Percentiles rank a stretch among this genome's conserved stretches.
Evolutionary conservation across 2,113 vertebrate genomes (phyloP).

Genomic region (Tychaedon coryphoeus): DNA sequence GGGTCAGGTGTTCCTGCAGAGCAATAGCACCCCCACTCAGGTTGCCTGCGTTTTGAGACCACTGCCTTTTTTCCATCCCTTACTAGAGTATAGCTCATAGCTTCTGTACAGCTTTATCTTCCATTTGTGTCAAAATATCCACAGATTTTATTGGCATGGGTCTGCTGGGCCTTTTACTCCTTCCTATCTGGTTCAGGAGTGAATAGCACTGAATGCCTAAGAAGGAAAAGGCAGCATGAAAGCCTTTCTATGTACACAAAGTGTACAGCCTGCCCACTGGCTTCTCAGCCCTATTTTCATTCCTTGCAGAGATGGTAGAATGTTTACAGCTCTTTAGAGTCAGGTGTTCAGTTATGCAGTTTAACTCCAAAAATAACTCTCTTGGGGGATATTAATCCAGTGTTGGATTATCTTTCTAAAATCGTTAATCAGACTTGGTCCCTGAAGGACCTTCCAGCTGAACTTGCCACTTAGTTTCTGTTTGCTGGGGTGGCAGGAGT

Average conservation of each 20-base stretch:
- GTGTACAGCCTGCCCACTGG: background rate
- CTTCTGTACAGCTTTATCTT: background rate
- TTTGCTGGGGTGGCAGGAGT: background rate
- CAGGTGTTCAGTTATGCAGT: background rate
- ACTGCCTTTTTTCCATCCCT: accelerated
- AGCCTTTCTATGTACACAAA: background rate
- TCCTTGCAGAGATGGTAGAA: background rate
- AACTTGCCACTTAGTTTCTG: constrained; percentile 10
- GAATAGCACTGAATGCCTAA: background rate
- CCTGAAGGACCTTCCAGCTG: background rate
- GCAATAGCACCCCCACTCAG: too few relatives aligned
- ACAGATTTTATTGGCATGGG: background rate
- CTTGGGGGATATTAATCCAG: constrained; percentile 1
- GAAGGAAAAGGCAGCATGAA: background rate
- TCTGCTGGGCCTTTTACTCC: background rate
- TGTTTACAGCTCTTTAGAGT: background rate
- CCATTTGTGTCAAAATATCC: background rate
- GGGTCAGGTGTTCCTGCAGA: background rate
- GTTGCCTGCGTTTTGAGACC: background rate
- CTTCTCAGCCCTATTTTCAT: background rate
- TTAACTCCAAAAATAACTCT: constrained; percentile 19
- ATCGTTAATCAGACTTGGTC: background rate
- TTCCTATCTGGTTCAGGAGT: background rate
- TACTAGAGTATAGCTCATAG: background rate
- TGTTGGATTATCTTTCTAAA: constrained; percentile 22